Evolutionary conservation across 2,797 vertebrate species (phyloP), one percentile per base, ranked within the genome.

Genomic region (Chelon auratus): DNA sequence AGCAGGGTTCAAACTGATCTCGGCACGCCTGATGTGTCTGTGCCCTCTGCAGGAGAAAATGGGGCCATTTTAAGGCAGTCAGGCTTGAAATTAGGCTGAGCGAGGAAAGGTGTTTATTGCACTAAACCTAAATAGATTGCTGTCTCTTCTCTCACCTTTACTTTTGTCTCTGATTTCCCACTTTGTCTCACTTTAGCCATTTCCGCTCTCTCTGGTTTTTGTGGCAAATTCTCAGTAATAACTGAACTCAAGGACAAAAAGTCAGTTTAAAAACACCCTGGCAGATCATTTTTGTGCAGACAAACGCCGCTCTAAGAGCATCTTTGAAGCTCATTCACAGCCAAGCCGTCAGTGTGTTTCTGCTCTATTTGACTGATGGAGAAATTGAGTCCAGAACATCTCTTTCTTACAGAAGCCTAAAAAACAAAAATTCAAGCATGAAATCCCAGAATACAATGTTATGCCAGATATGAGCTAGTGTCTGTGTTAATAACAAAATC

Each of bases 61-160:
- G 74, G 81, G 67, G 56, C 79, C 83, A 81, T 86, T 87, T 88
- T 81, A 60, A 72, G 42, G 87, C 91, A 90, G 82, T 66, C 89
- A 91, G 74, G 76, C 90, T 86, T 92, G 88, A 93, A 94, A 93
- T 93, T 72, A 91, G 76, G 70, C 69, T 73, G 68, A 85, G 74
- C 45, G 17, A 73, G 77, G 72, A 87, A 81, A 82, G 65, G 67
- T 80, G 84, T 90, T 87, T 82, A 91, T 92, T 90, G 84, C 77
- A 72, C 58, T 75, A 72, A 84, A 78, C 84, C 75, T 77, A 78
- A 88, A 89, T 83, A 80, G 62, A 89, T 84, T 57, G 24, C 69
- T 62, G 63, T 72, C 79, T 81, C 39, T 69, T 68, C 53, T 42
- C 52, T 75, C 51, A 64, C 71, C 47, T 76, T 71, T 71, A n/a